Evolutionary conservation across 2,113 vertebrate genomes (phyloP).

Genomic region (Triplophysa siluroides): DNA sequence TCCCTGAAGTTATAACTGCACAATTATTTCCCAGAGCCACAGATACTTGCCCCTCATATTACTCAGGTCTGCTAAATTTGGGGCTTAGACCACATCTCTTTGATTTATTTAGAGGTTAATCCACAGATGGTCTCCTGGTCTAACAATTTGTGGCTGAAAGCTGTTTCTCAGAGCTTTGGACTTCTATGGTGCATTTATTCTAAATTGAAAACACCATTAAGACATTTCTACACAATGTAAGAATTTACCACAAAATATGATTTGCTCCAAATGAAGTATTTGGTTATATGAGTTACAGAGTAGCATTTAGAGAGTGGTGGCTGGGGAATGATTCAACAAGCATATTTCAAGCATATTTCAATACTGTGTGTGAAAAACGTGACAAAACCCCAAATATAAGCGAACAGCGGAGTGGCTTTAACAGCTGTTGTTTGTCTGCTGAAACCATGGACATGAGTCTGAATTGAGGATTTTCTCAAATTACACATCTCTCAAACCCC

Average conservation of each 20-base stretch:
- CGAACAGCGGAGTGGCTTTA: constrained; percentile 47
- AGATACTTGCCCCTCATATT: constrained; percentile 9
- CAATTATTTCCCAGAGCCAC: constrained; percentile 16
- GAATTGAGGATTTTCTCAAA: constrained; percentile 34
- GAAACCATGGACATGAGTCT: constrained; percentile 39
- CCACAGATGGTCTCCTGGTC: not conserved
- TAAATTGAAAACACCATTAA: constrained; percentile 21
- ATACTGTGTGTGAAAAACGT: constrained; percentile 26
- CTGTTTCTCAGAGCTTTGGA: not conserved
- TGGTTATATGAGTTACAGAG: constrained; percentile 3
- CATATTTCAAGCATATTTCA: constrained; percentile 30
- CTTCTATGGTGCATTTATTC: not conserved
- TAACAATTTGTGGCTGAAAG: not conserved
- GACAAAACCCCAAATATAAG: constrained; percentile 25
- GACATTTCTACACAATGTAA: not conserved
- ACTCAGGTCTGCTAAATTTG: not conserved
- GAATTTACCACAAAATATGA: not conserved
- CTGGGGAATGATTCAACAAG: constrained; percentile 2
- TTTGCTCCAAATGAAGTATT: not conserved
- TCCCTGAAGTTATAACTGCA: constrained; percentile 15
- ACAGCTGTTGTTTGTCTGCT: constrained; percentile 54
- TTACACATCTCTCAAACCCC: not conserved
- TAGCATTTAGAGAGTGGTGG: constrained; percentile 1
- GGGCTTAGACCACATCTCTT: constrained; percentile 15
- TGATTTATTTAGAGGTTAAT: constrained; percentile 18